These are phyloP conservation scores for Coranthus polyacanthus DNA, from an alignment of 2,797 vertebrate species.

Conservation along the genomic window DNA sequence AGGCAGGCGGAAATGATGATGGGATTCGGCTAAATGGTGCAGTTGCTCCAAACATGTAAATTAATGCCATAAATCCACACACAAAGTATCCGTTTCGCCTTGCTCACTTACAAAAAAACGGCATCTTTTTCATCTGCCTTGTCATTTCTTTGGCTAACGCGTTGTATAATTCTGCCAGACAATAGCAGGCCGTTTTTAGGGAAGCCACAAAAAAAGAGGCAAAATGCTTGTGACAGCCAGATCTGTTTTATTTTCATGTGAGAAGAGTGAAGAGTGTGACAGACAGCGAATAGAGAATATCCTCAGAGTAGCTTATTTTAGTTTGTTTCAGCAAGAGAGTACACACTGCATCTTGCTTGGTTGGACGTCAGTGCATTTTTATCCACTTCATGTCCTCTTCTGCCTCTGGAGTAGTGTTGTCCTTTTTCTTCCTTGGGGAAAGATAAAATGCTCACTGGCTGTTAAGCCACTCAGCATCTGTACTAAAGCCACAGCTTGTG, in stretches of 20 bases:
- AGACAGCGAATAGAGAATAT: constrained; percentile 4
- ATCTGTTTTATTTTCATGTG: constrained; percentile 13
- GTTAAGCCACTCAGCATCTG: constrained; percentile 34
- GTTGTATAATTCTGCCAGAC: constrained; percentile 18
- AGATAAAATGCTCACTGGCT: constrained; percentile 9
- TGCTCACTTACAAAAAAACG: not conserved
- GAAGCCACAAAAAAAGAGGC: constrained; percentile 4
- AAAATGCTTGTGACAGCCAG: constrained; percentile 9
- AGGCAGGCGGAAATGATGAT: not conserved
- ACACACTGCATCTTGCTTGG: constrained; percentile 3
- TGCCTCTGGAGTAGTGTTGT: not conserved
- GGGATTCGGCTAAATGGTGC: constrained; percentile 12
- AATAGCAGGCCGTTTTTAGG: constrained; percentile 22
- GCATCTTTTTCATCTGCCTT: not conserved
- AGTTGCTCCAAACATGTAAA: constrained; percentile 31
- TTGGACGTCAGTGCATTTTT: too few species aligned
- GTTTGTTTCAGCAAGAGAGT: constrained; percentile 7
- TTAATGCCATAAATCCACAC: constrained; percentile 35
- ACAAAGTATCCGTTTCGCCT: not conserved
- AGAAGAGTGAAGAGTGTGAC: constrained; percentile 22
- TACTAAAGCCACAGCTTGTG: constrained; percentile 37
- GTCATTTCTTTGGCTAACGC: constrained; percentile 4
- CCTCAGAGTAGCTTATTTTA: constrained; percentile 4
- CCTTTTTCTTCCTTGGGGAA: not conserved
- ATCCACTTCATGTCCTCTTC: too few species aligned